These are phyloP conservation scores for Ctenodactylus gundi DNA, from an alignment of 2,113 vertebrate genomes.

Conservation along the genomic window DNA sequence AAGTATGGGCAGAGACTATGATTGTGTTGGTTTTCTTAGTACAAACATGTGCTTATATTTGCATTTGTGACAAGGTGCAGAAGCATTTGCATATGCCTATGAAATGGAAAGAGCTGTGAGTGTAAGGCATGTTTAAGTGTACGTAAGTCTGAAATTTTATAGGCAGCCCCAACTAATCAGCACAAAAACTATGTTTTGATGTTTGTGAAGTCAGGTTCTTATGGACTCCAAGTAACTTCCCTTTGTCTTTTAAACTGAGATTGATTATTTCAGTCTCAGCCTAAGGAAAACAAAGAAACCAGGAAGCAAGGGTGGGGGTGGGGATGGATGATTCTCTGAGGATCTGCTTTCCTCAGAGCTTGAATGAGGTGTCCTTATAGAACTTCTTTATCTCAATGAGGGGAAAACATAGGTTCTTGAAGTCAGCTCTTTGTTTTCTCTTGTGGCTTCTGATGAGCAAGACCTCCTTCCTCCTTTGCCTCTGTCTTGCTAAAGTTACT, in stretches of 20 bases:
- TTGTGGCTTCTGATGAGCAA: background rate
- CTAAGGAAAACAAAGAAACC: background rate
- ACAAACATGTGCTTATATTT: background rate
- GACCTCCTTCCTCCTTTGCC: background rate
- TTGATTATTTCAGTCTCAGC: background rate
- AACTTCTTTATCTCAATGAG: background rate
- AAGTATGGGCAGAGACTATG: background rate
- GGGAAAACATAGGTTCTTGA: background rate
- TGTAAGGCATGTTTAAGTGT: background rate
- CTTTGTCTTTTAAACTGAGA: background rate
- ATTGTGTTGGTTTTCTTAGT: background rate
- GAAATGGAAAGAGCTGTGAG: background rate
- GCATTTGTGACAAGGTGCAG: background rate
- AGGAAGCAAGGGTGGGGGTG: background rate
- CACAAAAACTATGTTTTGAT: background rate
- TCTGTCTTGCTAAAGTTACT: background rate
- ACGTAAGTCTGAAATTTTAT: background rate
- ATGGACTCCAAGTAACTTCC: conserved; percentile 6
- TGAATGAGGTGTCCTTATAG: background rate
- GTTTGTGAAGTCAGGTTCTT: background rate
- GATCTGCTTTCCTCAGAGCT: background rate
- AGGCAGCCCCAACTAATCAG: background rate
- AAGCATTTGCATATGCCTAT: conserved; percentile 20
- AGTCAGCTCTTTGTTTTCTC: background rate
- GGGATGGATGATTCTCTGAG: background rate